Evolutionary conservation across 2,888 invertebrate species (phyloP), one percentile per base, ranked within the genome.

Genomic region (Selenia dentaria): DNA sequence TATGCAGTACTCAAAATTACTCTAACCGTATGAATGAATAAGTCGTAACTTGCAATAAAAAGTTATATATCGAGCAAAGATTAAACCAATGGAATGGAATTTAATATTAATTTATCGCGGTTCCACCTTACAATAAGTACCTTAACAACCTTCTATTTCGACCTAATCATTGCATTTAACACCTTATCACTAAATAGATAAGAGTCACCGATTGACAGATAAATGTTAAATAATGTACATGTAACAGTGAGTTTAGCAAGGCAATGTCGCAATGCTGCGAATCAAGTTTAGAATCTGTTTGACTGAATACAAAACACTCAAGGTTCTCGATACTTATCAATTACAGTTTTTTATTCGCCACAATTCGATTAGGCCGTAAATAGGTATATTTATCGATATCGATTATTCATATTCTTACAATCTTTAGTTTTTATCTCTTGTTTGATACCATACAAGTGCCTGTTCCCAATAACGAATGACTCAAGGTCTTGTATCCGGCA

Each of bases 261-360:
- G 51, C 43, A 46, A 54, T 79, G 70, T 75, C 65, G 71, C 66
- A 72, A 78, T 73, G 75, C 67, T 56, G 65, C 52, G 59, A 63
- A 65, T 74, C 73, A 64, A 58, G 70, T 75, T 73, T 70, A 45
- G 70, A 57, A 73, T 74, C 68, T 66, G 67, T 71, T 70, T 67
- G 68, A 68, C 59, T 60, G 61, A 61, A 60, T 59, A 62, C 57
- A 57, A 59, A 60, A 61, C 60, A 61, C 48, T 63, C 74, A 78
- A 79, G 77, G 79, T 72, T 68, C 57, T 57, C 56, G 70, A 74
- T 74, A 70, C 61, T 73, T 71, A 73, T 78, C 67, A 53, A 56
- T 65, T 53, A 49, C 53, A 50, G 5, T 25, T 59, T 64, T 59
- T 51, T 55, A 59, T 52, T 62, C 55, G 42, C 48, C 51, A 34